A percentile compares a stretch with the other conserved stretches of the same genome.
phyloP scores from a whole-genome alignment of 2,797 vertebrate species.

The Alcedo atthis region DNA sequence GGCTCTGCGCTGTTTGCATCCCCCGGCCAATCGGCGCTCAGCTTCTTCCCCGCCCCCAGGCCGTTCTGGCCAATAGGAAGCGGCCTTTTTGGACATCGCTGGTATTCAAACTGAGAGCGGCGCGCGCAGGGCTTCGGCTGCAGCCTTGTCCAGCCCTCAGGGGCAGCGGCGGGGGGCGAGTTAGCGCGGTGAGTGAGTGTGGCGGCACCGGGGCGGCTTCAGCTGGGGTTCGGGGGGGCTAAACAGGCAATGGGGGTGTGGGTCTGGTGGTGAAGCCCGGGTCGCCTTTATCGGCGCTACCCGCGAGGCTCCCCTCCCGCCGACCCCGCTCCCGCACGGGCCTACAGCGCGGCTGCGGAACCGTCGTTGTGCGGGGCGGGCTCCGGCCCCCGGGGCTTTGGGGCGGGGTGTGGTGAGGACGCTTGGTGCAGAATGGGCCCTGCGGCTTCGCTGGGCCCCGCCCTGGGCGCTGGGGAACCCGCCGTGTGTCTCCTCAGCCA shows the following conservation, averaged over 20 bases:
- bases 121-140: accelerated
- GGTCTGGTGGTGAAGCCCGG: too few relatives aligned
- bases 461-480: accelerated
- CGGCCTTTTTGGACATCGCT: slow-evolving; percentile 34
- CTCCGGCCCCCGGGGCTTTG: accelerated
- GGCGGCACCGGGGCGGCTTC: background rate
- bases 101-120: slow-evolving; percentile 79
- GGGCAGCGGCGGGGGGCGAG: accelerated
- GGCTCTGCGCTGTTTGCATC: background rate
- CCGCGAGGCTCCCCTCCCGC: background rate
- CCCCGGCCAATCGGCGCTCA: background rate
- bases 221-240: too few relatives aligned
- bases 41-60: accelerated
- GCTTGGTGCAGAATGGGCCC: accelerated
- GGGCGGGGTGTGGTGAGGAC: background rate
- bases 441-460: too few relatives aligned
- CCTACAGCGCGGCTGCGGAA: background rate
- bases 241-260: too few relatives aligned
- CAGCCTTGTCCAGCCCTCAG: accelerated
- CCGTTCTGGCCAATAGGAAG: slow-evolving; percentile 74
- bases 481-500: accelerated
- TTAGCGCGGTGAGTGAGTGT: too few relatives aligned
- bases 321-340: background rate
- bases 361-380: background rate
- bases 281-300: background rate